Evolutionary conservation across 2,113 vertebrate species (phyloP), one percentile per base, ranked within the genome.

Genomic region (Cebus imitator): DNA sequence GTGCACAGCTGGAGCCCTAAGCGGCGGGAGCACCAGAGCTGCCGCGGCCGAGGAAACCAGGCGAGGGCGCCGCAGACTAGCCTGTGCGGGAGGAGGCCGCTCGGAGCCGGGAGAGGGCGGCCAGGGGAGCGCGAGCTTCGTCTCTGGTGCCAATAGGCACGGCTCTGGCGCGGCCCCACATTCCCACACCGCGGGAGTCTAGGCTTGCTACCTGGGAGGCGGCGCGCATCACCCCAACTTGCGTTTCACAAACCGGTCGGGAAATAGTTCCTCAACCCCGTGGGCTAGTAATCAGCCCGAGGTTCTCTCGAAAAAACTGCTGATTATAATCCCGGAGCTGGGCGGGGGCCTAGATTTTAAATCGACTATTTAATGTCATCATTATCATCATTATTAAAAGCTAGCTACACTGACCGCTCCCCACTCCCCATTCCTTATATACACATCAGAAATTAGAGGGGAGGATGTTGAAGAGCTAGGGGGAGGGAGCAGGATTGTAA

Each of bases 1-100:
- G 98, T 97, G 97, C 93, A 88, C 97, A 97, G 97, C 97, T 93
- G 98, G 93, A 96, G 91, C 45, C 87, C 90, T 32, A 1, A 2
- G 40, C 68, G 0, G 92, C 85, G 1, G 11, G 64, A 45, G 72
- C 86, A 1, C 23, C 8, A 13, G 23, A n/a, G 87, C 86, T 93
- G 98, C 94, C 16, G 78, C 64, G 13, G 75, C 4, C 0, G 0
- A 0, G 9, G 4, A 0, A 7, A 21, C 98, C 98, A 95, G 98
- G 48, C 97, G 98, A 98, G 98, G 98, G 98, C 84, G 97, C 97
- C 98, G 97, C 98, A 99, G 98, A 97, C 98, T 66, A 98, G 89
- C 50, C 97, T 85, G 97, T 97, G 90, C 94, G 11, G 14, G 58
- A n/a, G 21, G 1, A 81, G 68, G 27, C 32, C 2, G 20, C 55